Evolutionary conservation across 2,888 invertebrate genomes (phyloP).

Genomic region (Harmothoe impar): DNA sequence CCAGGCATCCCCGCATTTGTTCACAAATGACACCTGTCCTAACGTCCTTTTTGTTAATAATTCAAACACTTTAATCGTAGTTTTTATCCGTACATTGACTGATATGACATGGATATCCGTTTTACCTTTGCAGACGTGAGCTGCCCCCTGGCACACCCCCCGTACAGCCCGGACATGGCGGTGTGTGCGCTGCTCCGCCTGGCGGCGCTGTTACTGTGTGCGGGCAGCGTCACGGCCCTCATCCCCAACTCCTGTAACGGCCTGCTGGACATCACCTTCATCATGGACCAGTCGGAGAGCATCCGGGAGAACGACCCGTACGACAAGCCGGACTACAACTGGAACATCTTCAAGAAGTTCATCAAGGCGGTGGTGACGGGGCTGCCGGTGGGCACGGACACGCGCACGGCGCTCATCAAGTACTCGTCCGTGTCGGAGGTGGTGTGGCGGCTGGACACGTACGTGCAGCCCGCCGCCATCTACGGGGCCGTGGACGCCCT

Average conservation of each 20-base stretch:
- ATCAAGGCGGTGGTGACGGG: constrained; percentile 13
- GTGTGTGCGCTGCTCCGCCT: too few relatives aligned
- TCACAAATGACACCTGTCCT: too few relatives aligned
- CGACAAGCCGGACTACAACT: constrained; percentile 20
- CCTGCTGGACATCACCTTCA: constrained; percentile 27
- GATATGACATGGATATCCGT: too few relatives aligned
- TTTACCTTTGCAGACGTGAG: too few relatives aligned
- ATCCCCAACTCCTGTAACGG: background rate
- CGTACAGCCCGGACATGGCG: too few relatives aligned
- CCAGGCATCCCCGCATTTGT: too few relatives aligned
- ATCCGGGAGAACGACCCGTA: constrained; percentile 38
- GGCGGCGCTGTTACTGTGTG: background rate
- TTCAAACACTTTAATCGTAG: too few relatives aligned
- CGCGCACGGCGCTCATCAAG: constrained; percentile 3
- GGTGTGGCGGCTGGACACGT: background rate
- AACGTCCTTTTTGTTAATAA: too few relatives aligned
- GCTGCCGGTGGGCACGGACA: constrained; percentile 40
- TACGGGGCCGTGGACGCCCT: background rate
- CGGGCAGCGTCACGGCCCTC: background rate
- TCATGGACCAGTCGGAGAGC: constrained; percentile 61
- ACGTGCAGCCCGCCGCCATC: background rate
- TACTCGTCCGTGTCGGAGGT: background rate
- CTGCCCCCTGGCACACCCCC: too few relatives aligned
- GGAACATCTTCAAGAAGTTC: constrained; percentile 57
- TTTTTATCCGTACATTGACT: too few relatives aligned